Evolutionary conservation across 2,797 vertebrate species (phyloP), one percentile per base, ranked within the genome.

Genomic region (Morelia viridis): DNA sequence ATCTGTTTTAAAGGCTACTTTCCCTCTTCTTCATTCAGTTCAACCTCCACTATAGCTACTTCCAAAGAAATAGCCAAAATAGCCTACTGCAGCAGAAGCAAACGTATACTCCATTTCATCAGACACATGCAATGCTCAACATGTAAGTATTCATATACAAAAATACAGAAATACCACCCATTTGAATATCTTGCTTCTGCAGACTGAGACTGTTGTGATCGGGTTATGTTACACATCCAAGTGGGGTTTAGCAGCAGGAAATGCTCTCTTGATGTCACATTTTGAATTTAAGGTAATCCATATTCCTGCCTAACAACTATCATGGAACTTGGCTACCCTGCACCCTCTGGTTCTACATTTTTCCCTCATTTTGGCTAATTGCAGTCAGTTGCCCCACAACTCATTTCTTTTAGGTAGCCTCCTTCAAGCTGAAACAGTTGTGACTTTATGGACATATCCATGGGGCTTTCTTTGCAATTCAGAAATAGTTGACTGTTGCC

Each of bases 181-280:
- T 95, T 95, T 94, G 94, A 85, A 15, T 90, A 15, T 89, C 90
- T 93, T 62, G 93, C 86, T 91, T 15, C 0, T 46, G 91, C 93
- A 24, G 95, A 93, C 88, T 92, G 90, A 93, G 94, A 95, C 90
- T 71, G 62, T 58, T 61, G 84, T 87, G 93, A 93, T 93, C 68
- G 68, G 56, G 41, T 3, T 3, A 58, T 89, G 65, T 93, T 88
- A 65, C 1, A 35, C 35, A 94, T 87, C 93, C 90, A 92, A 71
- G 76, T 31, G 15, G 56, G 41, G 41, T 61, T 58, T 76, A 87
- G 50, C 85, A 64, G 58, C 28, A 28, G n/a, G 26, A 64, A 92
- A 88, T 22, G 57, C 86, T 64, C 83, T n/a, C 41, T 87, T 71
- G 56, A 19, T 41, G 46, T 35, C 57, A 61, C 28, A 76, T 62